Evolutionary conservation across 1,140 invertebrate genomes (phyloP), one percentile per base, ranked within the genome.

Genomic region (Ceratoteleas bidentatus): DNA sequence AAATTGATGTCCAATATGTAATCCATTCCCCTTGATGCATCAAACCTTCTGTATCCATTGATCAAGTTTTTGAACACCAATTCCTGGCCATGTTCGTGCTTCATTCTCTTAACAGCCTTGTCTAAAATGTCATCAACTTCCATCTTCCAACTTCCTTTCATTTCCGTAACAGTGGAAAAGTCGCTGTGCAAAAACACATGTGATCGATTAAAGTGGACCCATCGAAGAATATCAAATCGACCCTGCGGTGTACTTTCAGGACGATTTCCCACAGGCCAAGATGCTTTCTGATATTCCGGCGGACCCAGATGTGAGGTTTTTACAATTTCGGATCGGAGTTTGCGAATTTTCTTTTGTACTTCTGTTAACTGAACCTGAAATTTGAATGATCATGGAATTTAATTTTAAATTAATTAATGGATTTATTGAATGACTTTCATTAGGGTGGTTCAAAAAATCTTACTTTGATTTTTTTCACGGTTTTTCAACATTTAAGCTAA

Each of bases 11-110:
- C 96, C 15, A 99, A 86, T 54, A 95, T 94, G 89, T 98, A 99
- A 88, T 97, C 96, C 93, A 98, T 95, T 49, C 97, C 97, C 83
- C 96, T 92, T 0, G 96, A 95, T 7, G 96, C 95, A 91, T 98
- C 97, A 90, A 97, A 98, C 83, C 94, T 93, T 81, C 94, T 92
- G 83, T 98, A 98, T 0, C 96, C 97, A 89, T 97, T 97, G 9
- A 96, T 86, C 9, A 98, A 88, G 58, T 88, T 92, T 43, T 90
- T 88, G 75, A 92, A 95, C 50, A 92, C 89, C 13, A 95, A 87
- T 62, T 88, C 86, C 10, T 92, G 91, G 0, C 92, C 87, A 87
- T 94, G 92, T 68, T 94, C 93, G 50, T 91, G 85, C 52, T 93
- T 90, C 6, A 95, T 91, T 88, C 93, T 92, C 13, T 92, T 89